A percentile compares a stretch with the other conserved stretches of the same genome.
Conservation (phyloP, 2,113 vertebrate species). For the Corythornis madagascariensis region DNA sequence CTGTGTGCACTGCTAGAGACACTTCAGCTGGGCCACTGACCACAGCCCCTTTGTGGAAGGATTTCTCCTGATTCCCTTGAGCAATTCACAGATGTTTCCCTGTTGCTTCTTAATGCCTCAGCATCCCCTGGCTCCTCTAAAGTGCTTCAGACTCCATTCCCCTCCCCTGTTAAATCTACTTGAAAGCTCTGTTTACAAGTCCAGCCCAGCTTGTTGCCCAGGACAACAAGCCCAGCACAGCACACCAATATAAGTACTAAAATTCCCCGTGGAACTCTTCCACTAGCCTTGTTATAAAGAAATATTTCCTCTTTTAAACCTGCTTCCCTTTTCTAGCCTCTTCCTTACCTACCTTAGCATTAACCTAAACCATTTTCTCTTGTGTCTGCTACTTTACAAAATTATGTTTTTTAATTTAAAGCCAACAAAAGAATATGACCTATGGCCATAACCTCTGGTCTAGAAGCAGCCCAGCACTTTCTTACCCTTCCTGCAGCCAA, state of each 20-base stretch:
- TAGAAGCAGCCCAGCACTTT: not conserved
- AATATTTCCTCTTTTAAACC: not conserved
- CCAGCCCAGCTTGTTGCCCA: not conserved
- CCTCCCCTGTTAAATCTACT: not conserved
- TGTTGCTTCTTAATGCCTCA: not conserved
- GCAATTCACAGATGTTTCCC: not conserved
- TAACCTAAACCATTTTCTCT: not conserved
- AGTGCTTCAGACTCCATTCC: not conserved
- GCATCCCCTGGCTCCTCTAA: not conserved
- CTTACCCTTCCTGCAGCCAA: not conserved
- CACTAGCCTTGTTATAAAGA: not conserved
- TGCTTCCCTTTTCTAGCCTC: not conserved
- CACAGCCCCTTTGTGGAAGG: not conserved
- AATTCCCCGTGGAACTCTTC: not conserved
- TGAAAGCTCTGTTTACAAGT: not conserved
- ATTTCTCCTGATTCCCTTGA: not conserved
- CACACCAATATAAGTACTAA: not conserved
- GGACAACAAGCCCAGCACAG: not conserved
- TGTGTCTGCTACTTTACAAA: not conserved
- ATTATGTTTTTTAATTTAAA: not conserved
- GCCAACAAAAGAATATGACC: not conserved
- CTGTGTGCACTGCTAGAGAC: rapidly evolving
- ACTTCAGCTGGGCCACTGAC: not conserved
- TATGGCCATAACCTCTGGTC: not conserved
- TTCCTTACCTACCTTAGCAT: not conserved